Evolutionary conservation across 2,113 vertebrate species (phyloP), one percentile per base, ranked within the genome.

Genomic region (Aptenodytes patagonicus): DNA sequence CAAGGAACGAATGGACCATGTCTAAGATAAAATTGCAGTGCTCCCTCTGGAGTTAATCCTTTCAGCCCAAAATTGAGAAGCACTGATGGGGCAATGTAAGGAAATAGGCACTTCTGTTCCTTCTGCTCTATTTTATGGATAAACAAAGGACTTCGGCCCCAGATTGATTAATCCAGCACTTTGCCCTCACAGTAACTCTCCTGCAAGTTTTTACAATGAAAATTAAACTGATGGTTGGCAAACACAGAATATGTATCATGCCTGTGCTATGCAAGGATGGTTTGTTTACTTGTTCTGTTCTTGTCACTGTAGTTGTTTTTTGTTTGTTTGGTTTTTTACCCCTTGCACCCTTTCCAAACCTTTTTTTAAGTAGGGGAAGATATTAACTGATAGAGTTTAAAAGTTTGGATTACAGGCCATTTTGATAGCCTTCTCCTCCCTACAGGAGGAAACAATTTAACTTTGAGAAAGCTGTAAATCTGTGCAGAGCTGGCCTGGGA

Each of bases 1-100:
- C 49, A 52, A 73, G 70, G 73, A 72, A 49, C 40, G 38, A 96
- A 61, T 49, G 83, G 93, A 52, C 70, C 31, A 24, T 1, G 17
- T 34, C 62, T 46, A 36, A 91, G 73, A 77, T 42, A 64, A 87
- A 89, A 97, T 70, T 89, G 58, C 65, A 26, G 42, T 34, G 57
- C 51, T 95, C 61, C 60, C 83, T 82, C 61, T 85, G 91, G 89
- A 95, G 46, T 79, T 82, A 36, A 87, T 91, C 51, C n/a, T 84
- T 95, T 49, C 91, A 69, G 83, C 68, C 85, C 77, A 14, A 77
- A 93, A 66, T 28, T 72, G 89, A 92, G 86, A 76, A 68, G 71
- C 65, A 26, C 28, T 79, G 65, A 19, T 46, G 61, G 49, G 47
- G 40, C n/a, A n/a, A 5, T 15, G 9, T 3, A 18, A 75, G 40